A percentile compares a stretch with the other conserved stretches of the same genome.
phyloP scores from a whole-genome alignment of 2,113 vertebrate species.

The Datnioides undecimradiatus region DNA sequence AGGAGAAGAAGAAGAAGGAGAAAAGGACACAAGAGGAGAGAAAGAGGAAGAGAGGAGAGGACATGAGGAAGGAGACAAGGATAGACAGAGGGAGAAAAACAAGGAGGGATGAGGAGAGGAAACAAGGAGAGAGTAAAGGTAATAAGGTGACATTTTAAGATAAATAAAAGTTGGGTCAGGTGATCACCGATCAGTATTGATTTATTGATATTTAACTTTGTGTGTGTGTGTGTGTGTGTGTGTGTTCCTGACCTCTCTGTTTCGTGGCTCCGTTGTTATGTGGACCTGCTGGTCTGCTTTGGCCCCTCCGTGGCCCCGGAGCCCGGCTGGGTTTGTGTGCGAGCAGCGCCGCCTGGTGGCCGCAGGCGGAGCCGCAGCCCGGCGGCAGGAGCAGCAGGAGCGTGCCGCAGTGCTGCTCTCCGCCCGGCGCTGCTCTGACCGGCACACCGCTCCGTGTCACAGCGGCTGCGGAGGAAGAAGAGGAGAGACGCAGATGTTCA shows the following conservation, averaged over 20 bases:
- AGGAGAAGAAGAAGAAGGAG: too few relatives aligned
- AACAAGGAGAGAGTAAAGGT: background rate
- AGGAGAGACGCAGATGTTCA: background rate
- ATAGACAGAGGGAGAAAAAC: background rate
- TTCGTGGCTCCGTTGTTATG: background rate
- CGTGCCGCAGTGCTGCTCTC: conserved; percentile 8
- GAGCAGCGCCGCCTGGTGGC: conserved; percentile 75
- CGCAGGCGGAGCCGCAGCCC: background rate
- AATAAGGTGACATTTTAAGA: background rate
- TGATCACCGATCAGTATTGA: too few relatives aligned
- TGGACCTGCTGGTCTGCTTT: background rate
- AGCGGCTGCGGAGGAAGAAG: background rate
- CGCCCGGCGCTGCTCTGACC: background rate
- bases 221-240: too few relatives aligned
- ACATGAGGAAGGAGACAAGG: background rate
- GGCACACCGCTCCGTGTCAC: background rate
- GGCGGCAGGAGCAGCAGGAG: background rate
- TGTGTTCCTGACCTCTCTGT: conserved; percentile 30
- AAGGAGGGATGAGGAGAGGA: background rate
- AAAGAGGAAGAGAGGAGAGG: background rate
- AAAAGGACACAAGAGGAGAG: background rate
- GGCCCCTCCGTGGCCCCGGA: conserved; percentile 17
- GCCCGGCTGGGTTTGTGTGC: conserved; percentile 58
- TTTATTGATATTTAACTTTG: too few relatives aligned
- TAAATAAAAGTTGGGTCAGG: too few relatives aligned